Evolutionary conservation across 2,797 vertebrate species (phyloP).

Genomic region (Cirrhinus molitorella): DNA sequence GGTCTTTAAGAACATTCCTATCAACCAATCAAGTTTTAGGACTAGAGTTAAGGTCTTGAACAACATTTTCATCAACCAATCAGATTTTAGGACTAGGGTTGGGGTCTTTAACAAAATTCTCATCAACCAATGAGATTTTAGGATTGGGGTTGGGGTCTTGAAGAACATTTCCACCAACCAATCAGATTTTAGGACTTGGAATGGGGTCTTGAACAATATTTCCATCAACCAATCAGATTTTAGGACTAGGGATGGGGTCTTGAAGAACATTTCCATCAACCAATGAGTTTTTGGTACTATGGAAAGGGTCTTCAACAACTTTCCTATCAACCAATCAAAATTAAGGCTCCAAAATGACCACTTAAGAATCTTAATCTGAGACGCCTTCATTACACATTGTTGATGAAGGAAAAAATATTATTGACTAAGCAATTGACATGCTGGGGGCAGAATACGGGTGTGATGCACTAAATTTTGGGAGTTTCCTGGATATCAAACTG

Average conservation of each 20-base stretch:
- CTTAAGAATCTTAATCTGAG: background rate
- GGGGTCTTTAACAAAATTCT: too few species aligned
- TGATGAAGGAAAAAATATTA: background rate
- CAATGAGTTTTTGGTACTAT: background rate
- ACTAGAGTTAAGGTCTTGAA: background rate
- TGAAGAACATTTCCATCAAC: too few species aligned
- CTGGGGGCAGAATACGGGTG: background rate
- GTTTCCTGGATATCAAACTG: background rate
- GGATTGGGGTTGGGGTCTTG: too few species aligned
- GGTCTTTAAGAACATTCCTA: background rate
- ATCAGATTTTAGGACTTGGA: too few species aligned
- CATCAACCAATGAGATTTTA: too few species aligned
- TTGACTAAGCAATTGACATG: background rate
- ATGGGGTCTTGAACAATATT: background rate
- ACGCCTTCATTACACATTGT: background rate
- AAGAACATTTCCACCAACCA: too few species aligned
- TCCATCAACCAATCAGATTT: too few species aligned
- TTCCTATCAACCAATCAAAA: background rate
- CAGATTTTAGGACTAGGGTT: too few species aligned
- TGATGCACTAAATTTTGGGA: background rate
- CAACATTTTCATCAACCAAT: background rate
- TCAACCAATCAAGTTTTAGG: background rate
- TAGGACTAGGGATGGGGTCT: too few species aligned
- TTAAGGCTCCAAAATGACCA: background rate
- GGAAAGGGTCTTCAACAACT: background rate